Conservation (phyloP, 64 coral and sea anemone species). For the Cladopsammia gracilis region DNA sequence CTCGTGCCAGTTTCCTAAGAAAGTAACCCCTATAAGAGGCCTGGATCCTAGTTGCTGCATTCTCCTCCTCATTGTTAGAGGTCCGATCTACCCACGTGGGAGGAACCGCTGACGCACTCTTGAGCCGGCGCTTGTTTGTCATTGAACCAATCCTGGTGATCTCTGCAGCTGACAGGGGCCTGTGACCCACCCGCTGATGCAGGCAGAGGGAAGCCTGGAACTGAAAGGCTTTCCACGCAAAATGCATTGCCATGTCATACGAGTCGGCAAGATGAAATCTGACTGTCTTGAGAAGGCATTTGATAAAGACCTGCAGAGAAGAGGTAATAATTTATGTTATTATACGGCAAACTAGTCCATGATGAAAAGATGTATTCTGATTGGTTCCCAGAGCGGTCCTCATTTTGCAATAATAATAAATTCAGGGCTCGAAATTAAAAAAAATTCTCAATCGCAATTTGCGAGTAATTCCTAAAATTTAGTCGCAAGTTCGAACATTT, state of each 20-base stretch:
- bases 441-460: too few species aligned
- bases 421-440: too few species aligned
- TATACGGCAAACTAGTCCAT: too few species aligned
- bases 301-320: slow-evolving; percentile 86
- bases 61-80: slow-evolving; percentile 71
- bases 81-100: slow-evolving; percentile 62
- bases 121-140: slow-evolving; percentile 28
- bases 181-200: slow-evolving; percentile 71
- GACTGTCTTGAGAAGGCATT: slow-evolving; percentile 88
- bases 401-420: too few species aligned
- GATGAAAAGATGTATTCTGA: too few species aligned
- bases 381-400: too few species aligned
- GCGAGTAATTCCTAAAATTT: too few species aligned
- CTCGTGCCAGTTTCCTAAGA: slow-evolving; percentile 81
- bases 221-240: slow-evolving; percentile 97
- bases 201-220: slow-evolving; percentile 89
- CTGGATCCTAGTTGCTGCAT: slow-evolving; percentile 92
- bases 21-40: slow-evolving; percentile 89
- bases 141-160: slow-evolving; percentile 90
- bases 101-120: slow-evolving; percentile 46
- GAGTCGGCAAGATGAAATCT: slow-evolving; percentile 83
- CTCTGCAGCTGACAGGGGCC: slow-evolving; percentile 91
- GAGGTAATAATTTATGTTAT: background rate
- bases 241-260: slow-evolving; percentile 88
- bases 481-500: too few species aligned